Evolutionary conservation across 2,888 invertebrate species (phyloP), one percentile per base, ranked within the genome.

Genomic region (Theretra japonica): DNA sequence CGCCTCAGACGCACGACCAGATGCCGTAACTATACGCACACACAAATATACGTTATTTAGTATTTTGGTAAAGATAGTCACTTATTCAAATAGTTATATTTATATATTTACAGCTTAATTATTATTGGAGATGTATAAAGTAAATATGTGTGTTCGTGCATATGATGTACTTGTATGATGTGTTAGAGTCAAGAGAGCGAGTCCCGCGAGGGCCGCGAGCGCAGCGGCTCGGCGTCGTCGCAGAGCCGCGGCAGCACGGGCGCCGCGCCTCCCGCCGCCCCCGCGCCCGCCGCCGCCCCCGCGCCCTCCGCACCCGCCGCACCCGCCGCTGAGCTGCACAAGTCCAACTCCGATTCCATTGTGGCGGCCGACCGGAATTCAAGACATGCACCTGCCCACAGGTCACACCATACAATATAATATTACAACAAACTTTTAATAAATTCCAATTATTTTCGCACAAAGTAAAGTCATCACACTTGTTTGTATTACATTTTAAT

Each of bases 261-360:
- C 75, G 33, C 76, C 76, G 68, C 76, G 41, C 62, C 75, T 41
- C 59, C 50, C 77, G 56, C 70, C 33, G 60, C 75, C 48, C 59
- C 50, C 77, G 56, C 70, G 68, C 72, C 53, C 78, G 33, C 48
- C 62, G 50, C 72, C 59, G 73, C 57, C 75, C 21, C 75, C 76
- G 69, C 77, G 33, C n/a, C 69, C 82, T 68, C 84, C 68, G 82
- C 80, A n/a, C n/a, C 57, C 75, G n/a, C 75, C 76, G 69, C 77
- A 33, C n/a, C 69, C 82, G 68, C 84, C 68, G 82, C 80, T 6
- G 89, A 90, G 72, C 84, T 91, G 75, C 88, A 90, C 86, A 91
- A 91, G 69, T 91, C 92, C 72, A 91, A 91, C 76, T 94, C 94
- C 3, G 94, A 94, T 85, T 85, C 89, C 17, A 87, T 88, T 76